Conservation (phyloP, 92 coral and sea anemone genomes). For the Porites evermanni region DNA sequence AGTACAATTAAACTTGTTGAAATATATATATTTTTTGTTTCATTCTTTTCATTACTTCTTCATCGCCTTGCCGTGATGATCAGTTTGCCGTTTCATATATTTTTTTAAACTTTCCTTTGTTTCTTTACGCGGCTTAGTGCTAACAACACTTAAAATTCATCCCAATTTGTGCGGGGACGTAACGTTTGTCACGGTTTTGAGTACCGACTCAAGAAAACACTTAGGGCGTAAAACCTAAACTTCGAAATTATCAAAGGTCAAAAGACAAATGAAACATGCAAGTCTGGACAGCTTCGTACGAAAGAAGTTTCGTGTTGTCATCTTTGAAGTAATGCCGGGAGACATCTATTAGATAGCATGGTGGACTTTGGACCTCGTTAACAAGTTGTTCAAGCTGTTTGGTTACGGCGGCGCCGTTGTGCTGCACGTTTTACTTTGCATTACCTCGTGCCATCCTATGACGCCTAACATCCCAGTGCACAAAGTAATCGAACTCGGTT, state of each 20-base stretch:
- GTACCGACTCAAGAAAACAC: not conserved
- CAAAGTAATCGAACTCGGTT: too few species aligned
- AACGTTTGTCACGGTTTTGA: too few species aligned
- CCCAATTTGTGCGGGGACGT: not conserved
- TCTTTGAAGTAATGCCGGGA: not conserved
- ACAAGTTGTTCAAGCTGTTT: too few species aligned
- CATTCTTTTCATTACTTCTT: not conserved
- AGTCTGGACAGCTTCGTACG: not conserved
- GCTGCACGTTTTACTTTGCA: not conserved
- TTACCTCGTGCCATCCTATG: too few species aligned
- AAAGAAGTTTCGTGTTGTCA: not conserved
- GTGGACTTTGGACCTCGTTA: too few species aligned
- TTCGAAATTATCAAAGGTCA: slow-evolving; percentile 28
- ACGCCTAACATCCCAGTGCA: too few species aligned
- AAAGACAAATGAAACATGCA: not conserved
- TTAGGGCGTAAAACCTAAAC: not conserved
- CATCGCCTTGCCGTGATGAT: not conserved
- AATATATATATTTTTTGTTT: too few species aligned
- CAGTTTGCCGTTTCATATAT: not conserved
- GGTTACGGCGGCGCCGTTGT: too few species aligned
- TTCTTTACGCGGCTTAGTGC: too few species aligned
- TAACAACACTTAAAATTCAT: not conserved
- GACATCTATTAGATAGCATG: too few species aligned
- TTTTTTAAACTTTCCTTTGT: too few species aligned
- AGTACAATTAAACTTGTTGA: too few species aligned